Evolutionary conservation across 2,888 invertebrate genomes (phyloP).

Genomic region (Amphipyra tragopoginis): DNA sequence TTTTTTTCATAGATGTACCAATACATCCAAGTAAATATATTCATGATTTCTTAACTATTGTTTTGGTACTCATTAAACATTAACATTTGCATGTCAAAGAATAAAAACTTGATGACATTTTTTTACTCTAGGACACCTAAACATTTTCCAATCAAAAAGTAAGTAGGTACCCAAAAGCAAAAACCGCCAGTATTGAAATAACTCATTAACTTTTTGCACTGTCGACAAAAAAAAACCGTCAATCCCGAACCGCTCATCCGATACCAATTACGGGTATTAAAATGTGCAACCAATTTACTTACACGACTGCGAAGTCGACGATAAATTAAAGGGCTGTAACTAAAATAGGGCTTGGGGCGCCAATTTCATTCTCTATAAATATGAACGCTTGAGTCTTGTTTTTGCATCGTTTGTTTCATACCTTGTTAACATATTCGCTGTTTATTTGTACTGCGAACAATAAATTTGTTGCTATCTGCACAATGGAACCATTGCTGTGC

Average conservation of each 20-base stretch:
- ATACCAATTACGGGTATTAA: slow-evolving; percentile 70
- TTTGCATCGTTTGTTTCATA: slow-evolving; percentile 62
- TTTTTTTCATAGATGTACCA: too few relatives aligned
- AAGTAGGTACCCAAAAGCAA: slow-evolving; percentile 12
- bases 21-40: too few relatives aligned
- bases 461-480: slow-evolving; percentile 61
- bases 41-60: too few relatives aligned
- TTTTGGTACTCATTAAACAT: too few relatives aligned
- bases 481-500: slow-evolving; percentile 47
- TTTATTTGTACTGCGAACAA: slow-evolving; percentile 64
- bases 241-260: slow-evolving; percentile 60
- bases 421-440: slow-evolving; percentile 72
- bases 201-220: slow-evolving; percentile 46
- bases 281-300: slow-evolving; percentile 61
- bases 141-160: slow-evolving; percentile 9
- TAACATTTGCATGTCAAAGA: too few relatives aligned
- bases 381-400: slow-evolving; percentile 61
- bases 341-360: slow-evolving; percentile 72
- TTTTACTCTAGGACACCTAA: background rate
- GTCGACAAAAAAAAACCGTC: slow-evolving; percentile 53
- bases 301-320: slow-evolving; percentile 47
- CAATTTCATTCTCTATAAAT: slow-evolving; percentile 77
- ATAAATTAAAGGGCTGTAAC: slow-evolving; percentile 76
- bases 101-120: background rate
- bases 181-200: slow-evolving; percentile 21